Percentiles rank a stretch among this genome's conserved stretches.
Evolutionary conservation across 2,797 vertebrate genomes (phyloP).

Genomic region (Ptychobarbus kaznakovi): DNA sequence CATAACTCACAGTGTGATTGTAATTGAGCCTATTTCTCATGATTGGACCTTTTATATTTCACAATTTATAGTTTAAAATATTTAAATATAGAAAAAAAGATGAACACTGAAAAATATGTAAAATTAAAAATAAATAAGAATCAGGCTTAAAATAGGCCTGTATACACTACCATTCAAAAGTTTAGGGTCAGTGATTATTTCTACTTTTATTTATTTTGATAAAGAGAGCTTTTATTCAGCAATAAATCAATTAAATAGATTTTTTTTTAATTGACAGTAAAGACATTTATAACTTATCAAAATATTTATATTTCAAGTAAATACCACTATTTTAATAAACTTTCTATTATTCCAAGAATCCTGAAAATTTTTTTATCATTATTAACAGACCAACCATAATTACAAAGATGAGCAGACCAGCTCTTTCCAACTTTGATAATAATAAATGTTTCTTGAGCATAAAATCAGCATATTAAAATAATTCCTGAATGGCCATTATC

Average conservation of each 20-base stretch:
- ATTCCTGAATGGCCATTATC: background rate
- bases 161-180: background rate
- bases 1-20: background rate
- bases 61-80: background rate
- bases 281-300: background rate
- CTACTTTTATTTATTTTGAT: background rate
- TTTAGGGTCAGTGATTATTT: background rate
- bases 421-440: background rate
- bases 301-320: background rate
- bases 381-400: no score
- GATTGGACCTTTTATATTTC: background rate
- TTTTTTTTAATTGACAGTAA: background rate
- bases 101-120: background rate
- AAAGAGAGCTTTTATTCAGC: background rate
- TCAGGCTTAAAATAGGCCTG: background rate
- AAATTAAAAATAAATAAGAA: background rate
- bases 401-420: background rate
- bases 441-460: background rate
- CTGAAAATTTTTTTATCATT: rapidly evolving
- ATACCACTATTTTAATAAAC: background rate
- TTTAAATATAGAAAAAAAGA: background rate
- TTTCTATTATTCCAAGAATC: background rate
- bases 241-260: background rate
- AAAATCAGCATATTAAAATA: background rate
- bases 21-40: background rate